These are phyloP conservation scores for Rhinella marina DNA, from an alignment of 2,797 vertebrate genomes.

Conservation along the genomic window DNA sequence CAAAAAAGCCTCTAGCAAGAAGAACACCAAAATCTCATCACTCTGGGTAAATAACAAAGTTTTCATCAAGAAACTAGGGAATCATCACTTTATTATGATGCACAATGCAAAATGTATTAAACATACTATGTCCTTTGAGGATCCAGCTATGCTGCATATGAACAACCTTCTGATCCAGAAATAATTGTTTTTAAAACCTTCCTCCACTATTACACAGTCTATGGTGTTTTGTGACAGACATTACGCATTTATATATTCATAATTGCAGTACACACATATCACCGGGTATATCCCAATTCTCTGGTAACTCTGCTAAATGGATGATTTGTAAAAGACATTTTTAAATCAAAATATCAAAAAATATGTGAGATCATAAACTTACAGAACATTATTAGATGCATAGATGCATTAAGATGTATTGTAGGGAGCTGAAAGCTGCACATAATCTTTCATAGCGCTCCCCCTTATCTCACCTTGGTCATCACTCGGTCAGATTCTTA, in stretches of 20 bases:
- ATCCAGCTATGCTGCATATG: not conserved
- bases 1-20: conserved; percentile 27
- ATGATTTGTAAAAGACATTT: not conserved
- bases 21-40: conserved; percentile 2
- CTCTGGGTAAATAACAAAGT: conserved; percentile 3
- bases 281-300: not conserved
- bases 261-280: not conserved
- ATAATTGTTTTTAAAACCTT: not conserved
- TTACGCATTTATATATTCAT: not conserved
- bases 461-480: too few relatives aligned
- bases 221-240: not conserved
- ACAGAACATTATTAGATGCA: too few relatives aligned
- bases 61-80: not conserved
- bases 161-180: not conserved
- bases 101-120: not conserved
- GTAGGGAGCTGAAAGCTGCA: too few relatives aligned
- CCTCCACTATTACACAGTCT: not conserved
- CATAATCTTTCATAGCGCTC: too few relatives aligned
- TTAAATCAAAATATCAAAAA: too few relatives aligned
- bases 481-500: too few relatives aligned
- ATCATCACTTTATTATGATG: conserved; percentile 10
- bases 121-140: not conserved
- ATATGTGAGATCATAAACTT: not conserved
- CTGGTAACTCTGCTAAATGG: not conserved
- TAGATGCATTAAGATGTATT: too few relatives aligned